Evolutionary conservation across 2,113 vertebrate species (phyloP).

Genomic region (Marcusenius ussheri): DNA sequence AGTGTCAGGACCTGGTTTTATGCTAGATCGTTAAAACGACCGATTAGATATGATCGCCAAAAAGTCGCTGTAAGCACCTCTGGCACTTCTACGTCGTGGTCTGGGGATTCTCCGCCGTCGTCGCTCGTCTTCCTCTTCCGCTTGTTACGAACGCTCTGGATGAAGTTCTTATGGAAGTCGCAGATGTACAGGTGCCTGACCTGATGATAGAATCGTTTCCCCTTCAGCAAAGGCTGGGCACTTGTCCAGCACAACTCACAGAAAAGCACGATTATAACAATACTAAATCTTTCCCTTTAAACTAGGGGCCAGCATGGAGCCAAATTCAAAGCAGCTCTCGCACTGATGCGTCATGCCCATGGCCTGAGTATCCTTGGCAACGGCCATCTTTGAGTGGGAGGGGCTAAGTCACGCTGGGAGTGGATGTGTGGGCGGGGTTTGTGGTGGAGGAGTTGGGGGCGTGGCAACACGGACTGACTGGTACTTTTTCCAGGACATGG

Average conservation of each 20-base stretch:
- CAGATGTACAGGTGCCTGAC: slow-evolving; percentile 96
- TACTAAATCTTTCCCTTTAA: background rate
- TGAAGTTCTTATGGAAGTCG: slow-evolving; percentile 98
- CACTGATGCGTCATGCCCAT: background rate
- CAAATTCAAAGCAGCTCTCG: background rate
- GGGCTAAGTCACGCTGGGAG: background rate
- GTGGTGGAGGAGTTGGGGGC: background rate
- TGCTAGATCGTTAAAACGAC: background rate
- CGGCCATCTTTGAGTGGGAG: slow-evolving; percentile 33
- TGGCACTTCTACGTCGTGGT: slow-evolving; percentile 87
- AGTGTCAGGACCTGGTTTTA: background rate
- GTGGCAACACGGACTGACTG: background rate
- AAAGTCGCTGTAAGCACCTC: slow-evolving; percentile 65
- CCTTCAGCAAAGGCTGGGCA: background rate
- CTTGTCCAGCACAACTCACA: background rate
- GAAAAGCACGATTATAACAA: background rate
- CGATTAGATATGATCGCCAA: background rate
- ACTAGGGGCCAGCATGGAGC: background rate
- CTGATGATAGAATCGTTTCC: slow-evolving; percentile 44
- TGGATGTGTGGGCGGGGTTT: background rate
- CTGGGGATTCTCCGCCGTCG: slow-evolving; percentile 92
- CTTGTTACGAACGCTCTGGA: slow-evolving; percentile 96
- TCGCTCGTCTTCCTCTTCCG: slow-evolving; percentile 97
- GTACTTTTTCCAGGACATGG: background rate
- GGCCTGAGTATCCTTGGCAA: slow-evolving; percentile 30